Percentiles rank a stretch among this genome's conserved stretches.
Evolutionary conservation across 2,113 vertebrate species (phyloP).

Genomic region (Gymnorhina tibicen): DNA sequence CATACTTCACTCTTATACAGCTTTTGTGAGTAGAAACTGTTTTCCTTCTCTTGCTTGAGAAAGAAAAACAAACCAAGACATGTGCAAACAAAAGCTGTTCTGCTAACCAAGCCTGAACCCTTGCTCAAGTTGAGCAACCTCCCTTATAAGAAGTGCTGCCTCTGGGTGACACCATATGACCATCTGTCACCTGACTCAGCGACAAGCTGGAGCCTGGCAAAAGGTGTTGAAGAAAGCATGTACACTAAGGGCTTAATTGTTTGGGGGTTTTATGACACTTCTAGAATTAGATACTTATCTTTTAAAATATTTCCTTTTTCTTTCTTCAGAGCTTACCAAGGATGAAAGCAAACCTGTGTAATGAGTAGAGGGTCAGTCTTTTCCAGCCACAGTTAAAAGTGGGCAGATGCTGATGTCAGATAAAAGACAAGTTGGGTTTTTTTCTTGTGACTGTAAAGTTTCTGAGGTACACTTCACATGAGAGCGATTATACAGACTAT

Average conservation of each 20-base stretch:
- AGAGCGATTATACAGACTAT: background rate
- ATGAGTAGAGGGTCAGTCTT: background rate
- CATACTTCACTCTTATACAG: background rate
- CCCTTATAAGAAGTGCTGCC: background rate
- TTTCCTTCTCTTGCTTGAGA: background rate
- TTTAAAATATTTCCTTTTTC: background rate
- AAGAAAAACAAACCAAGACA: constrained; percentile 8
- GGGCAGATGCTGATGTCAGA: background rate
- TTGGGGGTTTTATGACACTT: background rate
- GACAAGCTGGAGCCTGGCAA: constrained; percentile 29
- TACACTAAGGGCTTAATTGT: background rate
- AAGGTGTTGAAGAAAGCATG: constrained; percentile 41
- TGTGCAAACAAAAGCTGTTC: constrained; percentile 28
- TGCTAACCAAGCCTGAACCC: background rate
- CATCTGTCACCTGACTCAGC: constrained; percentile 17
- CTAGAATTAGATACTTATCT: background rate
- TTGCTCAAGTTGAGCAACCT: constrained; percentile 17
- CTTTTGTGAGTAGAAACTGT: background rate
- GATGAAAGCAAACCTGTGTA: background rate
- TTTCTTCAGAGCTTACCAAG: background rate
- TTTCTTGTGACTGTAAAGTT: background rate
- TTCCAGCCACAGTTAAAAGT: background rate
- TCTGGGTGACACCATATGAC: constrained; percentile 20
- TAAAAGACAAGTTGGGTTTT: background rate
- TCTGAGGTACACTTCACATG: background rate